Percentiles rank a stretch among this genome's conserved stretches.
Evolutionary conservation across 2,113 vertebrate species (phyloP).

Genomic region (Formicarius rufipectus): DNA sequence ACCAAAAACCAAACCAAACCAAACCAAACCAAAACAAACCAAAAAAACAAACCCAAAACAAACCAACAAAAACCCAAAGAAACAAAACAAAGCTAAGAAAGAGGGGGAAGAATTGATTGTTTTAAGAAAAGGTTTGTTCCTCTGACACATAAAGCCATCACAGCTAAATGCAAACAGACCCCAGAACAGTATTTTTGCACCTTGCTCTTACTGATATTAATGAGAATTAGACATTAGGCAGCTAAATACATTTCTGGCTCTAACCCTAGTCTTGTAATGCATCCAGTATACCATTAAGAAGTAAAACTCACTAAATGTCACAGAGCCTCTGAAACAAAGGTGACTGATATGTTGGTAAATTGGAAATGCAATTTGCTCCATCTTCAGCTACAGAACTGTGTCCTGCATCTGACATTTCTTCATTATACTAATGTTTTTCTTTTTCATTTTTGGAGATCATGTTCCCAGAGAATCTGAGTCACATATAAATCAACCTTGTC

Average conservation of each 20-base stretch:
- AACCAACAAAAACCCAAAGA: no score
- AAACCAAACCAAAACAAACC: no score
- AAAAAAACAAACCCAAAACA: no score
- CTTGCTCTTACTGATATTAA: background rate
- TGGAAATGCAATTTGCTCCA: background rate
- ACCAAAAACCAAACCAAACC: no score
- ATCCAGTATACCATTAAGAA: background rate
- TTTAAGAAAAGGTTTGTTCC: background rate
- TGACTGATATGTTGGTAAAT: slow-evolving; percentile 6
- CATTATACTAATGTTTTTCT: background rate
- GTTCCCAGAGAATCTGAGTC: background rate
- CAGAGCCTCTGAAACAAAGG: background rate
- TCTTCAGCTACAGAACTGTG: background rate
- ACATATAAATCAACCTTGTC: slow-evolving; percentile 12
- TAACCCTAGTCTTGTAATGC: background rate
- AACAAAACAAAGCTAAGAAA: no score
- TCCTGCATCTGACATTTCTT: background rate
- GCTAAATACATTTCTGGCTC: slow-evolving; percentile 2
- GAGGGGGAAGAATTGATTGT: background rate
- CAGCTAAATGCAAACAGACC: background rate
- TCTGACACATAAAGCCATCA: background rate
- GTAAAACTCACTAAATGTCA: background rate
- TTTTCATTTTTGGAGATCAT: background rate
- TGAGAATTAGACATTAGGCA: background rate
- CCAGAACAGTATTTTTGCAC: background rate